These are phyloP conservation scores for Diaphora mendica DNA, from an alignment of 2,888 invertebrate genomes.

Conservation along the genomic window DNA sequence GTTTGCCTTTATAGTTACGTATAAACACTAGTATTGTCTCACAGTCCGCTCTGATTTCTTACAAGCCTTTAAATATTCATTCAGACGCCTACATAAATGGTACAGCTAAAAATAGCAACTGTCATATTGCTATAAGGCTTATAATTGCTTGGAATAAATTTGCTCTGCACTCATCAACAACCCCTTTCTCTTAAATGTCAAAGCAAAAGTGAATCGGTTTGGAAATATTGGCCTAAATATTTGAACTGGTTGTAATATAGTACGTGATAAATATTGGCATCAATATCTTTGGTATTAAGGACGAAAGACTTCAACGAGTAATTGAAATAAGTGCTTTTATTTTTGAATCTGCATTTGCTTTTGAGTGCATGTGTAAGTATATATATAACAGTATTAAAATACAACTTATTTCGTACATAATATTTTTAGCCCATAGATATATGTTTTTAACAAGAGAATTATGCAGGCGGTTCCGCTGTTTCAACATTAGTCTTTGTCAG, in stretches of 20 bases:
- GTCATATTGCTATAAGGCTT: conserved; percentile 23
- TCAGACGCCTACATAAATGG: conserved; percentile 13
- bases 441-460: background rate
- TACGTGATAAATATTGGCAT: conserved; percentile 29
- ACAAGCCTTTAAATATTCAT: conserved; percentile 43
- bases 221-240: conserved; percentile 56
- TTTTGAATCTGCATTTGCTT: background rate
- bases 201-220: conserved; percentile 50
- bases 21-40: background rate
- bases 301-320: background rate
- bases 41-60: background rate
- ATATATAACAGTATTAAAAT: background rate
- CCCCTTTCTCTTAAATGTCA: conserved; percentile 49
- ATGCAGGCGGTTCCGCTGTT: background rate
- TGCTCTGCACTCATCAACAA: conserved; percentile 39
- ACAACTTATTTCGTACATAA: background rate
- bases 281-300: conserved; percentile 29
- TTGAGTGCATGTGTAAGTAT: background rate
- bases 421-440: background rate
- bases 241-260: conserved; percentile 48
- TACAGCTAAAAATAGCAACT: conserved; percentile 15
- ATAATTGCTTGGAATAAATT: conserved; percentile 29
- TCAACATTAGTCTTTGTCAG: background rate
- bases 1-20: background rate
- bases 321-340: background rate